Base-by-base conservation (phyloP, 2,888 invertebrate genomes). In the Eupithecia exiguata region DNA sequence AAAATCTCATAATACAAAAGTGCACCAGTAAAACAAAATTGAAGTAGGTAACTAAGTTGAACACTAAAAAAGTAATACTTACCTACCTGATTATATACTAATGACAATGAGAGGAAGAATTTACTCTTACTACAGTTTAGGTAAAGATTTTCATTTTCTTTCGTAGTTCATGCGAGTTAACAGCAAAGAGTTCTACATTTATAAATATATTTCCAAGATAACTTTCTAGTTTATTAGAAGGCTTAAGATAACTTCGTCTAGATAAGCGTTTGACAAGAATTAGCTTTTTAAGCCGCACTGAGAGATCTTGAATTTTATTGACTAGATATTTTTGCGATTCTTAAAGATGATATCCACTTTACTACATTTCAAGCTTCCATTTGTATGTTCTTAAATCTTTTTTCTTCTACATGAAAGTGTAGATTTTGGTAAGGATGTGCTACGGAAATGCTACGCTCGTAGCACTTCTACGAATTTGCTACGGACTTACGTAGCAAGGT, bases 251-350 rank as follows among this genome's bases (percentile, higher is more conserved):
- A n/a, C 58, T 68, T 62, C 25, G 21, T 72, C 62, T 36, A 43
- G 21, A 21, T 69, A 75, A 75, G 72, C 72, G 76, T 75, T 78
- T 73, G 74, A 75, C 46, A 72, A 75, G 72, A 74, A 53, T 67
- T 74, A 63, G 76, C 75, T 75, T 68, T 72, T 68, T n/a, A 77
- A 77, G 73, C 76, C 69, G 68, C 70, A 70, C 69, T 72, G 74
- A 68, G 72, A 73, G 70, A 76, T 76, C 67, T 69, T 66, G 67
- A 70, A 77, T 70, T 77, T 72, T 74, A 76, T 78, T 75, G 71
- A 75, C 77, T 79, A 76, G 69, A 73, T 76, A 73, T 75, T 74
- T 69, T n/a, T 70, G 53, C 16, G 25, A 12, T 25, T 58, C 65
- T 68, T 63, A 77, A 71, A 75, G 74, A 78, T 74, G 75, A 76